Base-by-base conservation (phyloP, 2,797 vertebrate genomes). In the Kryptopterus vitreolus region DNA sequence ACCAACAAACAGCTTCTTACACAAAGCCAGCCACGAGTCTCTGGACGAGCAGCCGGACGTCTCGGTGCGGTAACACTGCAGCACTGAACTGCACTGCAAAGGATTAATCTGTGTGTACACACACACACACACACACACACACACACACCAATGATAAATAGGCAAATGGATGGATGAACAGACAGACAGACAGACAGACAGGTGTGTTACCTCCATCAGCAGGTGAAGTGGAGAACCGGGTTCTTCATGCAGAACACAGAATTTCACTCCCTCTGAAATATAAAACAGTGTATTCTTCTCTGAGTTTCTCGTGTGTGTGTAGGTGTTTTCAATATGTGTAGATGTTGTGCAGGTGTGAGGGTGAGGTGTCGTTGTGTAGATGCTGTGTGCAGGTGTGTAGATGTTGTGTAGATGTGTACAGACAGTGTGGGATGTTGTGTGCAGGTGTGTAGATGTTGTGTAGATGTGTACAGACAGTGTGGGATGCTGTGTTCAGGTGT, bases 1-100 rank as follows among this genome's bases (percentile, higher is more conserved):
- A 59, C 97, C 98, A 0, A 97, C 90, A 86, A 99, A 97, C 76
- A 99, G 94, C 81, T 98, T 99, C 90, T 95, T 95, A 89, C 94
- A 93, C 87, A 99, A 91, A 0, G 94, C 92, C 0, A 81, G 83
- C 98, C 97, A 99, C 11, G 97, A 97, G 89, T 98, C 95, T 87
- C 88, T 95, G 43, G 97, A 97, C 88, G 95, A 96, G 82, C 95
- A 96, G 91, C 95, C 95, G 88, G 94, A 96, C 20, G 95, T 95
- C 22, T 95, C 95, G 15, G 95, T 94, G 65, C 95, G 94, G 90
- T 98, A 99, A 0, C 85, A 93, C 86, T 90, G 91, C 0, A 98
- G 82, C 89, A 97, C 96, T 0, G 75, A 80, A 84, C 92, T 78
- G 1, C 89, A 93, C 1, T 92, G 91, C 63, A 99, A 87, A 0